A percentile compares a stretch with the other conserved stretches of the same genome.
phyloP scores from a whole-genome alignment of 2,113 vertebrate species.

The Bothrops jararaca region DNA sequence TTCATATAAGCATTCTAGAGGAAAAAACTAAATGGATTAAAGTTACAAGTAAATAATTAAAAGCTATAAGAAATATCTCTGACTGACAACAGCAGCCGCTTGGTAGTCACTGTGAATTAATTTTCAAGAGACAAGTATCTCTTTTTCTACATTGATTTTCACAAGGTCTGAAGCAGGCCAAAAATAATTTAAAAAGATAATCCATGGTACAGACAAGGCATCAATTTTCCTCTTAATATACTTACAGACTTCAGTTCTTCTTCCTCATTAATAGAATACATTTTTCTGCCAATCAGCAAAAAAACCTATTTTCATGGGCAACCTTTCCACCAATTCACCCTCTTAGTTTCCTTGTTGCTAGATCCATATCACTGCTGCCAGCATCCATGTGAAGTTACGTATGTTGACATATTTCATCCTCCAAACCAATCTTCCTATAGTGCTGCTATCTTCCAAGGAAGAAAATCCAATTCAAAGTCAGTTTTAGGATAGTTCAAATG shows the following conservation, averaged over 20 bases:
- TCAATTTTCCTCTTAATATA: conserved; percentile 46
- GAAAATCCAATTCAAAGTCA: conserved; percentile 33
- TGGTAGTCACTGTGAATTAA: conserved; percentile 37
- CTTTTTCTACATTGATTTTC: background rate
- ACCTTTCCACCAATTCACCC: conserved; percentile 33
- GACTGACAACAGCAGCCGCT: conserved; percentile 3
- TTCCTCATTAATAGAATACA: conserved; percentile 20
- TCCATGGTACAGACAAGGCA: background rate
- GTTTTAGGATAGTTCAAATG: conserved; percentile 34
- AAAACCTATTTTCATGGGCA: conserved; percentile 33
- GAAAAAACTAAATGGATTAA: conserved; percentile 27
- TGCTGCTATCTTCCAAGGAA: conserved; percentile 43
- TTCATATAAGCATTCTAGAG: background rate
- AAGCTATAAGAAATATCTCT: background rate
- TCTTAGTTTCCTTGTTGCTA: conserved; percentile 37
- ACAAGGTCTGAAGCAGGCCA: conserved; percentile 35
- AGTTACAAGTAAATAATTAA: conserved; percentile 9
- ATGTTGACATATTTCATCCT: conserved; percentile 61
- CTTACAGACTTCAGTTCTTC: conserved; percentile 63
- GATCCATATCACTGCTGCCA: conserved; percentile 46
- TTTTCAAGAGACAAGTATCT: conserved; percentile 17
- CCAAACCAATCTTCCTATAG: conserved; percentile 53
- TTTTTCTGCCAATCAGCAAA: conserved; percentile 20
- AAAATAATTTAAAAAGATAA: background rate
- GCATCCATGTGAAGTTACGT: conserved; percentile 66